Evolutionary conservation across 2,888 invertebrate genomes (phyloP).

Genomic region (Platycheirus albimanus): DNA sequence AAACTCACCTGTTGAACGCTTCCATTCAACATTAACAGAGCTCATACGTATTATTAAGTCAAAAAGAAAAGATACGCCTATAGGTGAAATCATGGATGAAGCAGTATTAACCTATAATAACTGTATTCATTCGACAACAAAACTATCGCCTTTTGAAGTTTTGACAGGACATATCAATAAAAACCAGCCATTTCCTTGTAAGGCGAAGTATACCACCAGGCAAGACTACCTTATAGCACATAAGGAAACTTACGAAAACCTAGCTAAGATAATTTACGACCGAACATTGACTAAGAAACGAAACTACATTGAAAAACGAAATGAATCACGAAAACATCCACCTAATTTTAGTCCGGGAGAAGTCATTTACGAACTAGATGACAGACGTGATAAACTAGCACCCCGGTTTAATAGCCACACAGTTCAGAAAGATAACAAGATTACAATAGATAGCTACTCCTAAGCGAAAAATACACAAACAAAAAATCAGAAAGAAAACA

Average conservation of each 20-base stretch:
- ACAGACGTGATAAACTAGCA: slow-evolving; percentile 27
- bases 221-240: slow-evolving; percentile 19
- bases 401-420: neutral
- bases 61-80: too few relatives aligned
- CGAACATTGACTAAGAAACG: neutral
- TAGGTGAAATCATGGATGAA: too few relatives aligned
- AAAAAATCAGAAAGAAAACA: slow-evolving; percentile 9
- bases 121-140: slow-evolving; percentile 40
- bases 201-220: neutral
- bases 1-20: too few relatives aligned
- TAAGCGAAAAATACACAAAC: slow-evolving; percentile 3
- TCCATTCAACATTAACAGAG: too few relatives aligned
- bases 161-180: slow-evolving; percentile 62
- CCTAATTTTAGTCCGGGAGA: slow-evolving; percentile 10
- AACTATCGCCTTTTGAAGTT: slow-evolving; percentile 63
- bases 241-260: neutral
- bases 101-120: slow-evolving; percentile 53
- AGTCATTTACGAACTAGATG: slow-evolving; percentile 29
- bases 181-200: slow-evolving; percentile 32
- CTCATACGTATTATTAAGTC: too few relatives aligned
- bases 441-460: slow-evolving; percentile 9
- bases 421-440: slow-evolving; percentile 4
- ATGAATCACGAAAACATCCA: slow-evolving; percentile 15
- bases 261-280: slow-evolving; percentile 21
- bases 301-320: too few relatives aligned